These are phyloP conservation scores for Takifugu bimaculatus DNA, from an alignment of 2,113 vertebrate genomes.

Conservation along the genomic window DNA sequence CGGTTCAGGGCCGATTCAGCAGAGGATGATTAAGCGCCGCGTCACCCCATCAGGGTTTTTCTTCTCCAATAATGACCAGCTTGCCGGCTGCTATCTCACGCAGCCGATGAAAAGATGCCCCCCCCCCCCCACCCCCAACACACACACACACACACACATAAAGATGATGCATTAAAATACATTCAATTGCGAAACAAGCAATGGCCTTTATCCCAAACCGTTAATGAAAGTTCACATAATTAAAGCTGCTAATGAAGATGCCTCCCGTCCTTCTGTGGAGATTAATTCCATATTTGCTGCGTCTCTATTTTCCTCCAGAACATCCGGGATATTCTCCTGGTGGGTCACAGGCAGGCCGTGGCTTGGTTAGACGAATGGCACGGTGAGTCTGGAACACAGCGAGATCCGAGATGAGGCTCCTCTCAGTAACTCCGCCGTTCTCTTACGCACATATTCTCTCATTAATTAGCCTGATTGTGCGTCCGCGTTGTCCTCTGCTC, in stretches of 20 bases:
- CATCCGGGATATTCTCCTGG: constrained; percentile 78
- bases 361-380: constrained; percentile 82
- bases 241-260: no score
- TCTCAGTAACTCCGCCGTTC: background rate
- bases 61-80: background rate
- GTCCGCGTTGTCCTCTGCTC: background rate
- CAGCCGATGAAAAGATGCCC: background rate
- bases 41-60: background rate
- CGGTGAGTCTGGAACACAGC: constrained; percentile 58
- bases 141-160: background rate
- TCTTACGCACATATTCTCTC: constrained; percentile 1
- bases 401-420: constrained; percentile 2
- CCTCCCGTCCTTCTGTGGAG: no score
- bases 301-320: constrained; percentile 55
- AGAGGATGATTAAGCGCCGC: background rate
- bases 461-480: background rate
- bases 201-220: background rate
- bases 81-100: background rate
- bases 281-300: background rate
- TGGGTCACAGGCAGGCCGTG: constrained; percentile 79
- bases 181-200: background rate
- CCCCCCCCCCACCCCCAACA: background rate
- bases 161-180: background rate
- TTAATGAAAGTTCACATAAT: no score
- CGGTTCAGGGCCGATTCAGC: background rate